Base-by-base conservation (phyloP, 2,113 vertebrate species). In the Callipepla squamata region DNA sequence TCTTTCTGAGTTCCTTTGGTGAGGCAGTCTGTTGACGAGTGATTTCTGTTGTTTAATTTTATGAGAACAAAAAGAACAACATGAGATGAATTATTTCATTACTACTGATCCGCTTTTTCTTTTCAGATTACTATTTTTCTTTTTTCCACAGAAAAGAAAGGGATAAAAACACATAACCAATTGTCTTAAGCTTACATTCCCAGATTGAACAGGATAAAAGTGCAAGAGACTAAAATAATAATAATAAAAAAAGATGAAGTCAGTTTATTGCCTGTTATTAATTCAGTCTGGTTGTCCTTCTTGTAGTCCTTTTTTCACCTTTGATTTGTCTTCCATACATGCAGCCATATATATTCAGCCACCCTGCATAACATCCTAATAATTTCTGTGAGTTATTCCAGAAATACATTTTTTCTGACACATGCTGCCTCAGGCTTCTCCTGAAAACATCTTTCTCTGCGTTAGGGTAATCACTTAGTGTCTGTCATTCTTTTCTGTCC, bases 361-460 rank as follows among this genome's bases (percentile, higher is more conserved):
- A 40, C 1, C 2, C 91, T 91, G 40, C 21, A 20, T 74, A 92
- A 72, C 80, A 73, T 67, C 59, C 69, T 85, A 83, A 81, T 93
- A 92, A 80, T 20, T 85, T 69, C 78, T 66, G 63, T 92, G 80
- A 85, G 30, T 84, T 80, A 80, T 89, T 94, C 82, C 11, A 3
- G 78, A 80, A 50, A 80, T 42, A 59, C 23, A 69, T 91, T 89
- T 92, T 91, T 96, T 83, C 63, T 95, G 90, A 97, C 90, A 88
- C 4, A 58, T 44, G 13, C 30, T 80, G 82, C 95, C 92, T 89
- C 22, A 51, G 88, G 88, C 87, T 81, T 88, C 78, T 94, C 74
- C 84, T 70, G 53, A 59, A 94, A 85, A 57, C 53, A 88, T 65
- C 6, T 40, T 81, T 91, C 82, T 88, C 70, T 61, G 72, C 70